Conservation (phyloP, 2,113 vertebrate species). For the Silurus asotus region DNA sequence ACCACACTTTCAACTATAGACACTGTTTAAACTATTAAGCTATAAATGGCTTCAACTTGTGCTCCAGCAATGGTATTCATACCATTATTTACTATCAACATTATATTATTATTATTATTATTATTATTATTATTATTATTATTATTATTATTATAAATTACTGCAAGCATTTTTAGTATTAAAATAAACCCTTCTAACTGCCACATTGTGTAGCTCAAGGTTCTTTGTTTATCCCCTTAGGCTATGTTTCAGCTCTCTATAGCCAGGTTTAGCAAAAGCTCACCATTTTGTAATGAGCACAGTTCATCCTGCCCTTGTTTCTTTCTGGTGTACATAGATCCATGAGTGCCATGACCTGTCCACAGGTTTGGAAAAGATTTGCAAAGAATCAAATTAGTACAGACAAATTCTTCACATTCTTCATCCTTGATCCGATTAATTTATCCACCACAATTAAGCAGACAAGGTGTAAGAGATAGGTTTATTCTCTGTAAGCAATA, state of each 20-base stretch:
- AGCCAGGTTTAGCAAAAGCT: constrained; percentile 58
- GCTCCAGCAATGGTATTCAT: neutral
- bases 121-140: neutral
- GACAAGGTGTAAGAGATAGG: constrained; percentile 67
- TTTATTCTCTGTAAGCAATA: constrained; percentile 70
- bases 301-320: constrained; percentile 82
- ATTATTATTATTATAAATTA: too few species aligned
- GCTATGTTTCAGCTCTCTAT: neutral
- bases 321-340: constrained; percentile 73
- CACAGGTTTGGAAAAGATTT: neutral
- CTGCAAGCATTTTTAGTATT: too few species aligned
- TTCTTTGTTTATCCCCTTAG: neutral
- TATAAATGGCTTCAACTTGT: neutral
- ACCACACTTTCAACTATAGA: too few species aligned
- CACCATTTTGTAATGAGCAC: constrained; percentile 85
- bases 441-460: neutral
- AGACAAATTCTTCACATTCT: neutral
- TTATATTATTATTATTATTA: neutral
- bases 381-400: neutral
- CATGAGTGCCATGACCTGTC: constrained; percentile 68
- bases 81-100: neutral
- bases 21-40: too few species aligned
- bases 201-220: neutral
- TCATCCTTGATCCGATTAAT: constrained; percentile 34
- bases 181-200: neutral